phyloP scores from a whole-genome alignment of 2,888 invertebrate species.

The Aphidius colemani region DNA sequence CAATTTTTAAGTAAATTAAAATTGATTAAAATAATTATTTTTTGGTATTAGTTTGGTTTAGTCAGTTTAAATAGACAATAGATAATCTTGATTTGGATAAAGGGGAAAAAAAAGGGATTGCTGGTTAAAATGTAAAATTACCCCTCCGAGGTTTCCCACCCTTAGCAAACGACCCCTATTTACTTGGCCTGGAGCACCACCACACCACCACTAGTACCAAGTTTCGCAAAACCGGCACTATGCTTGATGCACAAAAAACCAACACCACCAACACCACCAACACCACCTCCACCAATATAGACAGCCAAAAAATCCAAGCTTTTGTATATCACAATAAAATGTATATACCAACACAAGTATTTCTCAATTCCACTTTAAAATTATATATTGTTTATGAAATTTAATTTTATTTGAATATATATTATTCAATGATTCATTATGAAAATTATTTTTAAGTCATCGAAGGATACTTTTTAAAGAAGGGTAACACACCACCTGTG shows the following conservation, averaged over 20 bases:
- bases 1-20: too few species aligned
- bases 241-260: conserved; percentile 11
- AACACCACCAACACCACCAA: conserved; percentile 8
- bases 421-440: neutral
- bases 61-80: too few species aligned
- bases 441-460: neutral
- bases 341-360: neutral
- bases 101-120: neutral
- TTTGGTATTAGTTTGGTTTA: too few species aligned
- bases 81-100: neutral
- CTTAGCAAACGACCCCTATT: neutral
- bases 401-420: neutral
- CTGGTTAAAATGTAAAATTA: neutral
- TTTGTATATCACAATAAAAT: neutral
- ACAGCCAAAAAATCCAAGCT: neutral
- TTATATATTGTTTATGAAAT: neutral
- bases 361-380: neutral
- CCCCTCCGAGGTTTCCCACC: conserved; percentile 13
- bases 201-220: conserved; percentile 8
- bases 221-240: conserved; percentile 15
- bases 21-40: too few species aligned
- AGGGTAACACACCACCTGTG: conserved; percentile 55
- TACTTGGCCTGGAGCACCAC: neutral
- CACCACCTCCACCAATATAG: conserved; percentile 5
- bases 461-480: conserved; percentile 8